Conservation (phyloP, 2,888 invertebrate genomes). For the Tetragonisca angustula region DNA sequence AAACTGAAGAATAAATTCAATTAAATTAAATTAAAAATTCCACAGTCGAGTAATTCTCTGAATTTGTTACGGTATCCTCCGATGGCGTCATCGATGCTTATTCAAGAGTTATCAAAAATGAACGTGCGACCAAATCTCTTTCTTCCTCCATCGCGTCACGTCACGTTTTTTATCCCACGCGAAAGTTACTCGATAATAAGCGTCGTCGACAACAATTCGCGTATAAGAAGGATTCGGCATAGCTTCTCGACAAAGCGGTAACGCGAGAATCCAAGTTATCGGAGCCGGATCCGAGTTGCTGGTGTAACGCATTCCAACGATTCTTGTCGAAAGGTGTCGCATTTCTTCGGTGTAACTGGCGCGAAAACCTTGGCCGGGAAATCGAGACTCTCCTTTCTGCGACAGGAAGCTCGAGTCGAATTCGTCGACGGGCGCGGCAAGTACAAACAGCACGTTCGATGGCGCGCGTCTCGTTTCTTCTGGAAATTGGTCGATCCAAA, state of each 20-base stretch:
- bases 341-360: background rate
- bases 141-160: background rate
- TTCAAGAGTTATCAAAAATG: no score
- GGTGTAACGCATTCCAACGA: conserved; percentile 59
- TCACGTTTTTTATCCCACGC: no score
- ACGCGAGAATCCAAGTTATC: conserved; percentile 62
- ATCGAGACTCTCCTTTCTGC: background rate
- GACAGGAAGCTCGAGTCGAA: no score
- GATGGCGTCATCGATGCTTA: no score
- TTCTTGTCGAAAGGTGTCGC: conserved; percentile 57
- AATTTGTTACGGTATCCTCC: no score
- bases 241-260: conserved; percentile 42
- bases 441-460: no score
- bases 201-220: background rate
- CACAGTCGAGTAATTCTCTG: no score
- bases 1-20: no score
- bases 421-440: background rate
- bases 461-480: no score
- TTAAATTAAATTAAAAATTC: no score
- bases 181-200: background rate
- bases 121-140: no score
- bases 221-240: background rate
- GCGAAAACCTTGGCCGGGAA: background rate
- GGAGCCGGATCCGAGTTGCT: conserved; percentile 54
- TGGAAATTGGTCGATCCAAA: no score